Evolutionary conservation across 1,140 invertebrate genomes (phyloP).

Genomic region (Heliconius hewitsoni): DNA sequence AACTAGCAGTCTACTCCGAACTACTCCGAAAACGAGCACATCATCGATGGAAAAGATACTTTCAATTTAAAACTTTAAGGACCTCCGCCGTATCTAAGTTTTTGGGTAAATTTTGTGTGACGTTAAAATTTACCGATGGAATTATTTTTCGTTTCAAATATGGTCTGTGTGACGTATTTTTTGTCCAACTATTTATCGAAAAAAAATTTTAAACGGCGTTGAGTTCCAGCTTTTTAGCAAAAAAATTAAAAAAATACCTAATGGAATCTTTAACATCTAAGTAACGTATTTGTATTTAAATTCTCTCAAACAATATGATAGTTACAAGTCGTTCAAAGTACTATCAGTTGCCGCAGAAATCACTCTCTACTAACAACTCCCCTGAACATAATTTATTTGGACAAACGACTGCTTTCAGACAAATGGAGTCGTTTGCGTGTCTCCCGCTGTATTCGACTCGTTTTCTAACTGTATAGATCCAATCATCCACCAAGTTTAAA

Average conservation of each 20-base stretch:
- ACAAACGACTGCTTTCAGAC: conserved; percentile 49
- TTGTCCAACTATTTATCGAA: background rate
- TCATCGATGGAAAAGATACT: background rate
- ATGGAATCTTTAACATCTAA: background rate
- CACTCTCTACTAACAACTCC: conserved; percentile 46
- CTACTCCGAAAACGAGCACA: background rate
- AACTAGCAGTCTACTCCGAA: background rate
- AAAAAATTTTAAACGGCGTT: background rate
- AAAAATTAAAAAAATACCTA: background rate
- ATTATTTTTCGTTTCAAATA: background rate
- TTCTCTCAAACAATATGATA: conserved; percentile 28
- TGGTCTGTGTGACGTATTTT: background rate
- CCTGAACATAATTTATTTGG: conserved; percentile 49
- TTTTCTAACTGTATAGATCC: conserved; percentile 37
- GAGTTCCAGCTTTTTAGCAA: background rate
- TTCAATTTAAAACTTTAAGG: background rate
- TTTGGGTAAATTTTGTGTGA: background rate
- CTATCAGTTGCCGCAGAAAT: conserved; percentile 39
- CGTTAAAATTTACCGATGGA: background rate
- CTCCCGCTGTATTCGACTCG: conserved; percentile 38
- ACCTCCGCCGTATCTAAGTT: background rate
- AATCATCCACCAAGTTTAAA: conserved; percentile 35
- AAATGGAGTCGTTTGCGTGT: conserved; percentile 49
- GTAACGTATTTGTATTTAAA: background rate
- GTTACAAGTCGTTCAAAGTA: conserved; percentile 40